Evolutionary conservation across 1,140 invertebrate species (phyloP), one percentile per base, ranked within the genome.

Genomic region (Pachypsylla venusta): DNA sequence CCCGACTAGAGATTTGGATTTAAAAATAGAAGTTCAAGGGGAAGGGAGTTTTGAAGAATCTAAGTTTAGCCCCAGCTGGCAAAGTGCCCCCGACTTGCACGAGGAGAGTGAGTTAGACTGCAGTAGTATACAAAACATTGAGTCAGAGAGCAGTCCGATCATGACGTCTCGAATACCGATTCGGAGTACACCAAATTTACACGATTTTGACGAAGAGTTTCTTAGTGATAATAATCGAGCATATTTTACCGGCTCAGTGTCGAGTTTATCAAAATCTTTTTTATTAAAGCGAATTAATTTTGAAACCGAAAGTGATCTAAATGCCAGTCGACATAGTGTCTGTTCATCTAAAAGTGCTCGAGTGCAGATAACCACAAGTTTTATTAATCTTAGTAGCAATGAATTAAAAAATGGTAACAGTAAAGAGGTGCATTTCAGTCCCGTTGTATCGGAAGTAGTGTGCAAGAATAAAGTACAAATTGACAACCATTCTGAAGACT

Each of bases 401-500:
- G 13, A 39, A 12, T 48, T 48, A 4, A 27, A 22, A 13, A 53
- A 53, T 5, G 62, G 60, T 25, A 63, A 61, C 55, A 61, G 56
- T 7, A 73, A 77, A 67, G 77, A 77, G 27, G 80, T 81, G 1
- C 79, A 79, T 60, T 85, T 85, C 64, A 82, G 80, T 65, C 82
- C 82, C 1, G 77, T 84, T 27, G 82, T 85, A 1, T 78, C 80
- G 16, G 81, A 84, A 68, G 81, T 84, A 27, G 83, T 79, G 65
- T 84, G 82, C 81, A 73, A 77, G 56, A 80, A 82, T 48, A 48
- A 7, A 7, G 42, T 19, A 3, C 5, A 19, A 7, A 56, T 12
- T 12, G 26, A 57, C 58, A 59, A 42, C 22, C 65, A 69, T 54
- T 30, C 13, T 22, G 53, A 42, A 19, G 30, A 40, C 42, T 48